Conservation (phyloP, 2,888 invertebrate species). For the Drosophila siamana region DNA sequence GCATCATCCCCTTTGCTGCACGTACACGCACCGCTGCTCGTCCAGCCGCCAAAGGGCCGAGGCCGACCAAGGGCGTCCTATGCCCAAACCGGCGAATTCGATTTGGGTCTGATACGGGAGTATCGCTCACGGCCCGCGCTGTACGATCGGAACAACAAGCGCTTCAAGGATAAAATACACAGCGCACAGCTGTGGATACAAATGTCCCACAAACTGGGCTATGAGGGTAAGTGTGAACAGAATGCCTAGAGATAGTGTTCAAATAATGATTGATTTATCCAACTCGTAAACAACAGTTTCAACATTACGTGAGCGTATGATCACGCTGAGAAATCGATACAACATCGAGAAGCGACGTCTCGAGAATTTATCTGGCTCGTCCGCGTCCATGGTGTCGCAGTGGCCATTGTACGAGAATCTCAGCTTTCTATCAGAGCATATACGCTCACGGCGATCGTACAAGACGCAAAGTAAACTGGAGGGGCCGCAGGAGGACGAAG, state of each 20-base stretch:
- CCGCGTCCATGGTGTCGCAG: constrained; percentile 78
- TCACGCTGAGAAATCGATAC: constrained; percentile 85
- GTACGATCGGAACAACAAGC: constrained; percentile 83
- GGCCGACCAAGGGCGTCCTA: constrained; percentile 81
- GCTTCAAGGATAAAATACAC: constrained; percentile 84
- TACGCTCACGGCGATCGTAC: constrained; percentile 84
- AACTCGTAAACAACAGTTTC: constrained; percentile 67
- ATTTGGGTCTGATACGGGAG: constrained; percentile 83
- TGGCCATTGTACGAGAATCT: constrained; percentile 85
- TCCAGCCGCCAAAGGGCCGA: constrained; percentile 58
- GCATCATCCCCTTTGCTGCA: constrained; percentile 37
- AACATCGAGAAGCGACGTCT: constrained; percentile 85
- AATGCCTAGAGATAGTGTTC: neutral
- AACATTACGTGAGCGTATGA: constrained; percentile 85
- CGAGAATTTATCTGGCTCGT: constrained; percentile 72
- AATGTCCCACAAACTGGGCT: constrained; percentile 84
- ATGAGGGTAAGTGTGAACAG: constrained; percentile 80
- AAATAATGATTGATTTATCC: neutral
- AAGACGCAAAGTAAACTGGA: constrained; percentile 60
- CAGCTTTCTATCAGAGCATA: constrained; percentile 84
- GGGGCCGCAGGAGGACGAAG: constrained; percentile 52
- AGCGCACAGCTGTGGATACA: constrained; percentile 83
- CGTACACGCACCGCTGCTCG: constrained; percentile 13
- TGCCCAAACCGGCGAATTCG: constrained; percentile 84
- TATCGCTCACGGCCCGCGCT: constrained; percentile 84